A percentile compares a stretch with the other conserved stretches of the same genome.
These are phyloP conservation scores for Riparia riparia DNA, from an alignment of 2,113 vertebrate species.

Conservation along the genomic window DNA sequence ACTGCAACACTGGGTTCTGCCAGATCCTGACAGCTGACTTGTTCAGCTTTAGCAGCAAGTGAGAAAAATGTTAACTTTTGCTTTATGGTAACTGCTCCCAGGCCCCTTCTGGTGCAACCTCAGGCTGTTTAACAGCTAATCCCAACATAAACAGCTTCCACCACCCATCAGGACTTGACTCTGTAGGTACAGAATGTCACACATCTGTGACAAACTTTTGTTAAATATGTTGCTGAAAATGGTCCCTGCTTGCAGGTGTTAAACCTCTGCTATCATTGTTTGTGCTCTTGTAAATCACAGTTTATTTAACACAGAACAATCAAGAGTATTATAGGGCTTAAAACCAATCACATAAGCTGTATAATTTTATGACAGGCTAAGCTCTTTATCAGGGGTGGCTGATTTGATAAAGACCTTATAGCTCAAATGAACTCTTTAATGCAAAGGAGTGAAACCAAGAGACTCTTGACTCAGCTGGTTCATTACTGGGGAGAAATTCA, in stretches of 20 bases:
- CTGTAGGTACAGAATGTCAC: background rate
- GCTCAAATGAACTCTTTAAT: conserved; percentile 26
- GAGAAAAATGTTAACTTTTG: conserved; percentile 16
- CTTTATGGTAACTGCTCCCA: background rate
- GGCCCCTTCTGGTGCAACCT: background rate
- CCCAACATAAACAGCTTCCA: conserved; percentile 7
- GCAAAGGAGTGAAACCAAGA: background rate
- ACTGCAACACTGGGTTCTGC: conserved; percentile 2
- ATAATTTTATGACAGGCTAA: conserved; percentile 37
- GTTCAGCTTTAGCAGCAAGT: conserved; percentile 18
- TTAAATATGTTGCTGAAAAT: conserved; percentile 18
- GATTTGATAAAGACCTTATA: conserved; percentile 37
- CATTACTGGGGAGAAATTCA: background rate
- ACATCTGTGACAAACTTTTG: conserved; percentile 34
- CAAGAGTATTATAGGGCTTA: conserved; percentile 74
- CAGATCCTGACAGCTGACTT: conserved; percentile 17
- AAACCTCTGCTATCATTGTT: conserved; percentile 49
- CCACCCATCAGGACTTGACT: background rate
- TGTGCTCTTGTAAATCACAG: conserved; percentile 64
- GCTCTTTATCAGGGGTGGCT: conserved; percentile 59
- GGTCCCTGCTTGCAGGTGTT: background rate
- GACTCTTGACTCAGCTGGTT: background rate
- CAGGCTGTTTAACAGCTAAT: background rate
- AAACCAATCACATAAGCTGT: conserved; percentile 71
- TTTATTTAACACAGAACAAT: conserved; percentile 77